These are phyloP conservation scores for Parochlus steinenii DNA, from an alignment of 2,888 invertebrate species.

Conservation along the genomic window DNA sequence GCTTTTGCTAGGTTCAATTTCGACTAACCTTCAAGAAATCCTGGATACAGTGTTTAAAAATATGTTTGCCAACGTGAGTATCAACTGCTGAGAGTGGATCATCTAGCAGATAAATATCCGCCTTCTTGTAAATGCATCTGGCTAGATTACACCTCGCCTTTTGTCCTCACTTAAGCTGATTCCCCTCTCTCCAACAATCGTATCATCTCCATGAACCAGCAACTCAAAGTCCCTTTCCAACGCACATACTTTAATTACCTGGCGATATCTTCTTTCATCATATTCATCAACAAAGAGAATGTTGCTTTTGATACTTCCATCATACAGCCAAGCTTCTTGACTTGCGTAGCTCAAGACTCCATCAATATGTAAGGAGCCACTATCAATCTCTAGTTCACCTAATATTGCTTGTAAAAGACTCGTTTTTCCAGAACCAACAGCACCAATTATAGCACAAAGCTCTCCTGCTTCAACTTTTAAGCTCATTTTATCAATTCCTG, in stretches of 20 bases:
- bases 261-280: conserved; percentile 36
- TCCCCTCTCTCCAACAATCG: conserved; percentile 68
- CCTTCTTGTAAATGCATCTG: conserved; percentile 55
- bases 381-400: conserved; percentile 41
- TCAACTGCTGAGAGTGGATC: conserved; percentile 60
- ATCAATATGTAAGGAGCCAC: conserved; percentile 31
- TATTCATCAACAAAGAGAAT: conserved; percentile 40
- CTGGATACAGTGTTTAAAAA: conserved; percentile 45
- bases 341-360: conserved; percentile 40
- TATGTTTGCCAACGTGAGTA: conserved; percentile 41
- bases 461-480: conserved; percentile 12
- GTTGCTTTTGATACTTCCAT: conserved; percentile 48
- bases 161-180: conserved; percentile 67
- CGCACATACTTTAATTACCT: conserved; percentile 48
- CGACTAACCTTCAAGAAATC: conserved; percentile 37
- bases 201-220: conserved; percentile 59
- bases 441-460: conserved; percentile 38
- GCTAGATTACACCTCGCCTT: conserved; percentile 66
- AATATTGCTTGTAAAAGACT: conserved; percentile 49
- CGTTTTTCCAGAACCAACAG: conserved; percentile 51
- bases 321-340: conserved; percentile 47
- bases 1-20: conserved; percentile 39
- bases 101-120: conserved; percentile 50
- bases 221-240: conserved; percentile 51
- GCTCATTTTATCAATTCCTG: conserved; percentile 12